These are phyloP conservation scores for Anorthoa munda DNA, from an alignment of 2,888 invertebrate genomes.

Conservation along the genomic window DNA sequence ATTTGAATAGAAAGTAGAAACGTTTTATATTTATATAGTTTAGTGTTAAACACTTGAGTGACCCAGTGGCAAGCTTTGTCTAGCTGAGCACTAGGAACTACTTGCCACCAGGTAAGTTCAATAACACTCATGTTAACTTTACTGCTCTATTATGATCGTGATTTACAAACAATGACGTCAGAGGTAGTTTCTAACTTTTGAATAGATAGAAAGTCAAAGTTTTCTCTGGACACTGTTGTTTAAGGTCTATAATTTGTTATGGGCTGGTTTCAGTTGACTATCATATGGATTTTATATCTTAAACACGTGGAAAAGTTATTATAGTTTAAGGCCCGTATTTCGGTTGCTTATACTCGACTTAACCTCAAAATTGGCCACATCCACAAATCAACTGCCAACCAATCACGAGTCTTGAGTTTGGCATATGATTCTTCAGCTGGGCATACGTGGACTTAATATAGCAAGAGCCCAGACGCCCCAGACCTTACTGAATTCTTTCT, in stretches of 20 bases:
- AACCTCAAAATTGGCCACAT: too few species aligned
- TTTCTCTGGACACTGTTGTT: slow-evolving; percentile 7
- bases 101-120: slow-evolving; percentile 32
- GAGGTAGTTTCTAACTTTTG: slow-evolving; percentile 30
- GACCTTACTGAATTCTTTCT: too few species aligned
- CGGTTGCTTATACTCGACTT: too few species aligned
- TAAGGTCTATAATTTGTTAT: slow-evolving; percentile 16
- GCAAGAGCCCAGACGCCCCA: too few species aligned
- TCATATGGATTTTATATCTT: not conserved
- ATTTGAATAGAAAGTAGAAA: slow-evolving; percentile 57
- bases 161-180: slow-evolving; percentile 47
- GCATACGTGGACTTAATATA: too few species aligned
- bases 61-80: slow-evolving; percentile 54
- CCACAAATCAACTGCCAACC: too few species aligned
- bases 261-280: not conserved
- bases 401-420: too few species aligned
- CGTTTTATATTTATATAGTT: slow-evolving; percentile 43
- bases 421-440: too few species aligned
- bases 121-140: slow-evolving; percentile 44
- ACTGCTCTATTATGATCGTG: slow-evolving; percentile 37
- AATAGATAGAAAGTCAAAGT: slow-evolving; percentile 33
- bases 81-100: slow-evolving; percentile 39
- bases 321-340: too few species aligned
- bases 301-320: not conserved
- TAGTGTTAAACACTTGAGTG: slow-evolving; percentile 46